These are phyloP conservation scores for Agonopterix subpropinquella DNA, from an alignment of 2,888 invertebrate species.

Conservation along the genomic window DNA sequence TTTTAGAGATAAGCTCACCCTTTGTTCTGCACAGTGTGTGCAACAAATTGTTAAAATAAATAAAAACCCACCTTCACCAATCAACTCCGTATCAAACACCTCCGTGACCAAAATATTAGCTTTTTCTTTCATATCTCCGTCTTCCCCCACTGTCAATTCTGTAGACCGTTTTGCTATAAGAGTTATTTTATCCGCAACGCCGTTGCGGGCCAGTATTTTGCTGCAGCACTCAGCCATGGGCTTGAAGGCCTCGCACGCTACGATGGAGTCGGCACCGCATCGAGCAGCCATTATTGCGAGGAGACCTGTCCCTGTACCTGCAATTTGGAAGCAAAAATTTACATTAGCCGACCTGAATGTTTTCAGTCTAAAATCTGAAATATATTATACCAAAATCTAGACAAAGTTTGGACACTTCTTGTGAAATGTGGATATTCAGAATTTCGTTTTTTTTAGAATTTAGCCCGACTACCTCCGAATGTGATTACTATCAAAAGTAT, in stretches of 20 bases:
- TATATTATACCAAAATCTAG: too few species aligned
- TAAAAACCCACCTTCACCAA: constrained; percentile 87
- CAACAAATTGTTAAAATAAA: too few species aligned
- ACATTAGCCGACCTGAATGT: too few species aligned
- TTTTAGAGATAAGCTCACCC: too few species aligned
- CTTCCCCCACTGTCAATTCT: constrained; percentile 84
- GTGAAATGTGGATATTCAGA: too few species aligned
- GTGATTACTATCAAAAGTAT: too few species aligned
- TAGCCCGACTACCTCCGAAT: too few species aligned
- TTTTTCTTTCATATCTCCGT: constrained; percentile 81
- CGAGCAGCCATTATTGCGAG: constrained; percentile 97
- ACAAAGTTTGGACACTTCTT: too few species aligned
- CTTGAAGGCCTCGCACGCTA: constrained; percentile 95
- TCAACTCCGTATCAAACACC: constrained; percentile 98
- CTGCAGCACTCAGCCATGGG: constrained; percentile 96
- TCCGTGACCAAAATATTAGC: constrained; percentile 97
- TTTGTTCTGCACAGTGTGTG: too few species aligned
- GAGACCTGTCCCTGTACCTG: constrained; percentile 94
- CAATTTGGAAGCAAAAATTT: constrained; percentile 14
- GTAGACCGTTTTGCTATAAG: constrained; percentile 93
- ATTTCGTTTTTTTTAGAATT: too few species aligned
- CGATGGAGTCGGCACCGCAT: constrained; percentile 91
- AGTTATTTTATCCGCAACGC: constrained; percentile 83
- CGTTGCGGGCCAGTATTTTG: constrained; percentile 87
- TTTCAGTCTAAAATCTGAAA: too few species aligned